phyloP scores from a whole-genome alignment of 2,888 invertebrate genomes.

The Hyalella azteca region DNA sequence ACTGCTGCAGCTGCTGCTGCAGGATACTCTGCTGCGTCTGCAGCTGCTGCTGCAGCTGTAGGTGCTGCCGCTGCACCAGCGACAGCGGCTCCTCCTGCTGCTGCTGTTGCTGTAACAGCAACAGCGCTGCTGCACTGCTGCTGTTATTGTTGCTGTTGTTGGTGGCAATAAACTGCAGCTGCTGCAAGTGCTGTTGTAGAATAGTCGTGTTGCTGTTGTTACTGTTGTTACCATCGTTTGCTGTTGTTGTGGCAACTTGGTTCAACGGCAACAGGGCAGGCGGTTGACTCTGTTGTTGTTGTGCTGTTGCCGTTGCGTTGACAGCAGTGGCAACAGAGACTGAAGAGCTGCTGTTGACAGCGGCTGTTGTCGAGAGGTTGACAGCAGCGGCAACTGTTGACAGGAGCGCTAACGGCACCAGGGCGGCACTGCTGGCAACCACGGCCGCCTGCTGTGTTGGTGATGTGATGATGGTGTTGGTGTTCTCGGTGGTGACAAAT shows the following conservation, averaged over 20 bases:
- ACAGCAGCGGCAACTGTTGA: neutral
- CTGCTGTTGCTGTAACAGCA: conserved; percentile 27
- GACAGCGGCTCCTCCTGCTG: conserved; percentile 5
- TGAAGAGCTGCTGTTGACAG: neutral
- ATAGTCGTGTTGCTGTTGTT: neutral
- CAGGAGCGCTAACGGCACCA: neutral
- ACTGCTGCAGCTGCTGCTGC: conserved; percentile 35
- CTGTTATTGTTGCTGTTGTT: neutral
- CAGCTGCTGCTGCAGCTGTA: conserved; percentile 38
- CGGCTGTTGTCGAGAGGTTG: neutral
- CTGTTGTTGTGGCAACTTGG: neutral
- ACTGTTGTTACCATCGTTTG: neutral
- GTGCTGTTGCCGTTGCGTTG: neutral
- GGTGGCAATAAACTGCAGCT: neutral
- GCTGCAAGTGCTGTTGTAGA: conserved; percentile 38
- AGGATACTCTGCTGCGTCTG: conserved; percentile 16
- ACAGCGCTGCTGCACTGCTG: neutral
- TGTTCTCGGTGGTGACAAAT: neutral
- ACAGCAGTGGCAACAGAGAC: neutral
- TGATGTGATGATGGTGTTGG: conserved; percentile 5
- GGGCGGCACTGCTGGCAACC: neutral
- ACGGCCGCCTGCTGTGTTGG: neutral
- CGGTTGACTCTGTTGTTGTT: conserved; percentile 6
- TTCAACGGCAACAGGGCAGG: neutral
- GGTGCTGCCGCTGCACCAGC: conserved; percentile 1